Evolutionary conservation across 2,113 vertebrate genomes (phyloP), one percentile per base, ranked within the genome.

Genomic region (Fulica atra): DNA sequence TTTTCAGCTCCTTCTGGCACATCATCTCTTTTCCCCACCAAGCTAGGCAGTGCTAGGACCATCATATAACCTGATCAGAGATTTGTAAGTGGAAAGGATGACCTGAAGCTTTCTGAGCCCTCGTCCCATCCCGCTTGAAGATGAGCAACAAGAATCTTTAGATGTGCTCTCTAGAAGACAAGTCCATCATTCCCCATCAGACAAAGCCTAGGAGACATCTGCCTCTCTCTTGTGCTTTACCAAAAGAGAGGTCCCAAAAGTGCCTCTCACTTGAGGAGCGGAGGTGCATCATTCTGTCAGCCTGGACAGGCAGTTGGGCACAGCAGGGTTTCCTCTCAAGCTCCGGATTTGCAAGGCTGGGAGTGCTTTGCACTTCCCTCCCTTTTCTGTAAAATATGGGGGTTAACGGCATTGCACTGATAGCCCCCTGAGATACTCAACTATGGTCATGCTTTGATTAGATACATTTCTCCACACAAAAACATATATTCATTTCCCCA

Each of bases 101-200:
- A 91, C 54, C 0, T 16, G 56, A 57, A 16, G 14, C 14, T 48
- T 96, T 64, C 31, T 10, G 35, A 92, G 57, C 7, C 33, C 33
- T 80, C 1, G 0, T 29, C 44, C 56, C 33, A 64, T 15, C 33
- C 1, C 0, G 4, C 56, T 35, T 69, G 42, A 68, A 25, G 16
- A 60, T 36, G 25, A 83, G 25, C 13, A 33, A 51, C 31, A 59
- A 51, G 42, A 59, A 13, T 18, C 24, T 51, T 18, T 29, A 40
- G 36, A n/a, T 56, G 18, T 13, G 10, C 51, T 57, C 2, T 4
- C 15, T 33, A 36, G 20, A 48, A 36, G 23, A 12, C 2, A 29
- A 76, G 28, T 73, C 35, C 42, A 16, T 40, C 12, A 28, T n/a
- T 86, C 20, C 36, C n/a, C 5, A 9, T 4, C 0, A 1, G 24